Evolutionary conservation across 30 jellyfish, hydroid and myxozoan species (phyloP).

Genomic region (Catostylus mosaicus): DNA sequence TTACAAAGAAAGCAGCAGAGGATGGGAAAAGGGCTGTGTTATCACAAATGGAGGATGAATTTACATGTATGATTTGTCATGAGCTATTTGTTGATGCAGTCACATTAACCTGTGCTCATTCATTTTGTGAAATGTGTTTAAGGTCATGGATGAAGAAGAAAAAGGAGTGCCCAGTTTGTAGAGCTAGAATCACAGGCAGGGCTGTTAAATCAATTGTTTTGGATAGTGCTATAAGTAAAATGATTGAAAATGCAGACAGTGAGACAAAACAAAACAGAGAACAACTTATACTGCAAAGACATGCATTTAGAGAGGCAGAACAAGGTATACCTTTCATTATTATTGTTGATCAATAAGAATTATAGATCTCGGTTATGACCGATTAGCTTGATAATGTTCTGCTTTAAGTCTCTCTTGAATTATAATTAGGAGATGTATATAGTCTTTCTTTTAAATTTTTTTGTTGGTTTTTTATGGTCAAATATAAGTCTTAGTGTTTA

Average conservation of each 20-base stretch:
- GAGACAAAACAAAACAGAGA: slow-evolving; percentile 73
- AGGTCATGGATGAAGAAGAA: slow-evolving; percentile 83
- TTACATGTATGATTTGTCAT: slow-evolving; percentile 94
- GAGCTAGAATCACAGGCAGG: slow-evolving; percentile 69
- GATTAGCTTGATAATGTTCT: too few species aligned
- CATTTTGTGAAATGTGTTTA: slow-evolving; percentile 91
- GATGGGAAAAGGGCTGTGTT: slow-evolving; percentile 84
- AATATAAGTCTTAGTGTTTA: too few species aligned
- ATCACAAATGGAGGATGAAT: slow-evolving; percentile 96
- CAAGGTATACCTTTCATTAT: slow-evolving; percentile 62
- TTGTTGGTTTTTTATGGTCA: too few species aligned
- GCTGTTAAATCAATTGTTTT: slow-evolving; percentile 90
- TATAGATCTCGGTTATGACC: background rate
- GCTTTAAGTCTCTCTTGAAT: too few species aligned
- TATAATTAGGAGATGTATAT: too few species aligned
- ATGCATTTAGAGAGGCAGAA: slow-evolving; percentile 64
- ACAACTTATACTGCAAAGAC: slow-evolving; percentile 55
- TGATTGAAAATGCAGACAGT: slow-evolving; percentile 78
- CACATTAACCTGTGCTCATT: slow-evolving; percentile 96
- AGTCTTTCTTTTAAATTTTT: too few species aligned
- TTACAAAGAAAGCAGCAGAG: slow-evolving; percentile 75
- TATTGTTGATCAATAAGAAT: slow-evolving; percentile 16
- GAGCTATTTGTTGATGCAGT: slow-evolving; percentile 88
- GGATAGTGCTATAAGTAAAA: slow-evolving; percentile 88
- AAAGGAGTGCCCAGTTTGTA: slow-evolving; percentile 94